Conservation (phyloP, 2,888 invertebrate species). For the Epinotia bilunana region DNA sequence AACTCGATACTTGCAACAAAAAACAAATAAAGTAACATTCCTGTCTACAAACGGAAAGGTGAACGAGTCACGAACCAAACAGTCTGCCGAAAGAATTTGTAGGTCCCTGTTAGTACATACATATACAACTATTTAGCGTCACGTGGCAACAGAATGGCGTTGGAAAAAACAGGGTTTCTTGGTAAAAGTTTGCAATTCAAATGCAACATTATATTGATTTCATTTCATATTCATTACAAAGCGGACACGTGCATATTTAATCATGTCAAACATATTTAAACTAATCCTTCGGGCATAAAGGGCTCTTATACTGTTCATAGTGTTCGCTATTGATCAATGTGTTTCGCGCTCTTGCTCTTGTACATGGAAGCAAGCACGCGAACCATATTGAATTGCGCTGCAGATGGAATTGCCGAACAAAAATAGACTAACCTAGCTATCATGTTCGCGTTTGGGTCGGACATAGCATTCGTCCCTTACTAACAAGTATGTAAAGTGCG, state of each 20-base stretch:
- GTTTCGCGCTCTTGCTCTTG: too few relatives aligned
- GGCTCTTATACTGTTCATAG: not conserved
- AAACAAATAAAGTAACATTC: slow-evolving; percentile 42
- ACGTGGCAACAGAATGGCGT: not conserved
- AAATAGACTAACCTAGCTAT: not conserved
- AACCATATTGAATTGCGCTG: not conserved
- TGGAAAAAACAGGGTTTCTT: not conserved
- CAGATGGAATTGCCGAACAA: not conserved
- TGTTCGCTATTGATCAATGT: not conserved
- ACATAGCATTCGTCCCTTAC: too few relatives aligned
- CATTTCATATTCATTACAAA: not conserved
- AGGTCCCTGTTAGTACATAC: slow-evolving; percentile 13
- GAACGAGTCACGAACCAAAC: slow-evolving; percentile 42
- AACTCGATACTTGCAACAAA: slow-evolving; percentile 30
- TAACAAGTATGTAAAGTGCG: too few relatives aligned
- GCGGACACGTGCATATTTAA: not conserved
- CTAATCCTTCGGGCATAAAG: not conserved
- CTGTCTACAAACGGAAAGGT: slow-evolving; percentile 40
- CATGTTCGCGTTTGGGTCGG: too few relatives aligned
- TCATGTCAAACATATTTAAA: not conserved
- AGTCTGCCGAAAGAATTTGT: slow-evolving; percentile 38
- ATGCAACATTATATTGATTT: not conserved
- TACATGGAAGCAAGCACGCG: too few relatives aligned
- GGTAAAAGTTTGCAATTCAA: slow-evolving; percentile 1
- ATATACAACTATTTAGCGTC: not conserved